These are phyloP conservation scores for Deilephila elpenor DNA, from an alignment of 2,888 invertebrate genomes.

Conservation along the genomic window DNA sequence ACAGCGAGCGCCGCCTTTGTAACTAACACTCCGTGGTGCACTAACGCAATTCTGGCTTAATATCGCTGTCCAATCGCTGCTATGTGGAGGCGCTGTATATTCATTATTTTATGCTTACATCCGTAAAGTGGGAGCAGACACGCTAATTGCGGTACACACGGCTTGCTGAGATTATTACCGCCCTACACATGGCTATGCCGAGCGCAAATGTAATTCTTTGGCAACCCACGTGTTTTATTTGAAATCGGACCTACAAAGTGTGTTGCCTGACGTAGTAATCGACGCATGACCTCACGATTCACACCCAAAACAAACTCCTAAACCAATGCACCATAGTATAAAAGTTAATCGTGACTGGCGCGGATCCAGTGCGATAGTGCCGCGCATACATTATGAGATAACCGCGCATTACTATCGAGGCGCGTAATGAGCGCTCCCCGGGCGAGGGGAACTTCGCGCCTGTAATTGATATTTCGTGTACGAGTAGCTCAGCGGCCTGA, in stretches of 20 bases:
- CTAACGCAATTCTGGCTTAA: background rate
- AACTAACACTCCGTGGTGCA: background rate
- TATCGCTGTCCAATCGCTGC: background rate
- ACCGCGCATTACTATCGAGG: background rate
- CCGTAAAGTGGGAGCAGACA: too few relatives aligned
- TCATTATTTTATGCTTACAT: background rate
- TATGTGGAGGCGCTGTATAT: background rate
- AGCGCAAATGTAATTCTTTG: too few relatives aligned
- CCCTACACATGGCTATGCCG: too few relatives aligned
- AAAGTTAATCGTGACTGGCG: background rate
- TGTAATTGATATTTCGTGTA: constrained; percentile 24
- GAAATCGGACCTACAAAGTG: background rate
- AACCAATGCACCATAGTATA: background rate
- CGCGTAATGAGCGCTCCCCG: background rate
- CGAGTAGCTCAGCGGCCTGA: background rate
- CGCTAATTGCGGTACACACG: too few relatives aligned
- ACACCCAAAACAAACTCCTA: too few relatives aligned
- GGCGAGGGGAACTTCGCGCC: background rate
- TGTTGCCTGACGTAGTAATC: background rate
- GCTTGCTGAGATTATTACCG: too few relatives aligned
- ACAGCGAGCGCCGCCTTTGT: constrained; percentile 13
- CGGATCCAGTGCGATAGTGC: background rate
- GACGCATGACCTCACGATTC: too few relatives aligned
- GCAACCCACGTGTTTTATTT: too few relatives aligned
- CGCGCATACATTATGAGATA: background rate